These are phyloP conservation scores for Edolisoma coerulescens DNA, from an alignment of 2,113 vertebrate genomes.

Conservation along the genomic window DNA sequence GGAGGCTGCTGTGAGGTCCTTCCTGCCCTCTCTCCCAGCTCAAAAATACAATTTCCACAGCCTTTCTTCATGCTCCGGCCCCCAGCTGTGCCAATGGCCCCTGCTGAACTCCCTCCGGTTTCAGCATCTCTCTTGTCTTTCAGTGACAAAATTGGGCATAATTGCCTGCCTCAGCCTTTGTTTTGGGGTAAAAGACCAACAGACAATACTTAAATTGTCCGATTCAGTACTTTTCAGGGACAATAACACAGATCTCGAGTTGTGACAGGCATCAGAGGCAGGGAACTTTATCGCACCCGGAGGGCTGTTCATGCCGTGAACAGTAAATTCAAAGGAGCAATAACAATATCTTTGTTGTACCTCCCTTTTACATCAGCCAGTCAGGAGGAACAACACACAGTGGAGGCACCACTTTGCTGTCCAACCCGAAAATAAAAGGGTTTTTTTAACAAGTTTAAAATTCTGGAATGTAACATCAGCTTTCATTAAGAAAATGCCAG, in stretches of 20 bases:
- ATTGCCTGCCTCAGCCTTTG: neutral
- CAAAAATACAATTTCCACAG: neutral
- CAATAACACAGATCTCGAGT: neutral
- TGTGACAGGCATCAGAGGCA: neutral
- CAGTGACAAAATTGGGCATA: neutral
- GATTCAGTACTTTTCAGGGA: neutral
- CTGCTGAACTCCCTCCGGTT: neutral
- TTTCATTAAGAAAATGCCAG: neutral
- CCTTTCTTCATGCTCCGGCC: neutral
- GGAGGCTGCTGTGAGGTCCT: neutral
- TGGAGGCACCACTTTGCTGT: neutral
- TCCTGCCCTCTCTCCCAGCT: neutral
- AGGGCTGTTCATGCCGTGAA: neutral
- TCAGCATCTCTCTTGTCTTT: neutral
- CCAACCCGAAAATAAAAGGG: neutral
- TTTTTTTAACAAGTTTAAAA: neutral
- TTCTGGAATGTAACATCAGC: neutral
- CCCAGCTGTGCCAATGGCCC: neutral
- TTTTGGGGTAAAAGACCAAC: neutral
- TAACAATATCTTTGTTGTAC: neutral
- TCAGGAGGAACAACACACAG: neutral
- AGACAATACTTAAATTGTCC: neutral
- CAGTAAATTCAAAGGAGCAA: conserved; percentile 24
- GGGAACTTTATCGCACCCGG: neutral
- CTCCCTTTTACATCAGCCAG: neutral